Evolutionary conservation across 2,888 invertebrate species (phyloP).

Genomic region (Pyrrhia umbra): DNA sequence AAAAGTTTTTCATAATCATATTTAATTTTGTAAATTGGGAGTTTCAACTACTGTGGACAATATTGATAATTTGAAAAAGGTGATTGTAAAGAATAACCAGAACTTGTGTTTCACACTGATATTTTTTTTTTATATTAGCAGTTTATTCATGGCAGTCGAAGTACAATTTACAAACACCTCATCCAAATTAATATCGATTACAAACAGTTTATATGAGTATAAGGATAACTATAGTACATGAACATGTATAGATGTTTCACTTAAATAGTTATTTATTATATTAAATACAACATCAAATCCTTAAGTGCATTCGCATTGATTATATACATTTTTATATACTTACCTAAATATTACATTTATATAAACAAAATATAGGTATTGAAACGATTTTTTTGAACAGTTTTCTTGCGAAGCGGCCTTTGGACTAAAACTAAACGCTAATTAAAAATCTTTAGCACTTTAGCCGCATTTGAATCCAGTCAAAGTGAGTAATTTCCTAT

Average conservation of each 20-base stretch:
- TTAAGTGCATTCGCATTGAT: slow-evolving; percentile 74
- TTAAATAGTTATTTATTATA: slow-evolving; percentile 48
- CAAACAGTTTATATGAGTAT: slow-evolving; percentile 38
- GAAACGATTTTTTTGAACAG: slow-evolving; percentile 3
- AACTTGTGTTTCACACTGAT: neutral
- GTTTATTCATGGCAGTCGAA: neutral
- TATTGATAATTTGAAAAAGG: slow-evolving; percentile 21
- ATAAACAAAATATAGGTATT: slow-evolving; percentile 18
- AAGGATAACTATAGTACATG: slow-evolving; percentile 42
- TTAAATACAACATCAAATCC: slow-evolving; percentile 84
- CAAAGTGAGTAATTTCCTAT: neutral
- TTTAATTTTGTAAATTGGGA: slow-evolving; percentile 21
- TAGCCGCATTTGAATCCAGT: neutral
- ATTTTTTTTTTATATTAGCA: neutral
- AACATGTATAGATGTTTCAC: slow-evolving; percentile 53
- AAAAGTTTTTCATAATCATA: slow-evolving; percentile 15
- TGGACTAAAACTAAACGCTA: neutral
- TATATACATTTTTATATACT: slow-evolving; percentile 64
- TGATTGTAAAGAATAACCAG: slow-evolving; percentile 29
- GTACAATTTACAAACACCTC: slow-evolving; percentile 25
- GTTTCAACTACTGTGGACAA: slow-evolving; percentile 25
- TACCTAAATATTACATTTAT: slow-evolving; percentile 32
- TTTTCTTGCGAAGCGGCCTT: slow-evolving; percentile 9
- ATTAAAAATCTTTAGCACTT: slow-evolving; percentile 7
- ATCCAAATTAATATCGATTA: slow-evolving; percentile 32